Evolutionary conservation across 2,113 vertebrate species (phyloP).

Genomic region (Sakesphorus luctuosus): DNA sequence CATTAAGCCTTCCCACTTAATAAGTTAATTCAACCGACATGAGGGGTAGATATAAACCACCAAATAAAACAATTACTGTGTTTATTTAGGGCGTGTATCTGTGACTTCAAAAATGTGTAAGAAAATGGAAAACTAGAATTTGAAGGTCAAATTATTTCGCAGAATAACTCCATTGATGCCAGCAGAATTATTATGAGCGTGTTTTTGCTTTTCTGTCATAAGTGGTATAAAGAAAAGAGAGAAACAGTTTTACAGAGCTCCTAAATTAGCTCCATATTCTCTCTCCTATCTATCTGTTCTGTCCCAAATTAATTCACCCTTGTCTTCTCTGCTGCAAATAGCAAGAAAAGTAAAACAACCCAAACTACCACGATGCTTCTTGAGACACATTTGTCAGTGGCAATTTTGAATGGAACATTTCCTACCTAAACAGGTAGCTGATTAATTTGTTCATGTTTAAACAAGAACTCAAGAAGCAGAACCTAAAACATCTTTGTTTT

Average conservation of each 20-base stretch:
- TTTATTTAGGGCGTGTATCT: background rate
- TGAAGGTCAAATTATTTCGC: slow-evolving; percentile 44
- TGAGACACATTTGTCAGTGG: slow-evolving; percentile 9
- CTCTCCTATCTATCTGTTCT: background rate
- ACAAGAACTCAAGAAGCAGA: background rate
- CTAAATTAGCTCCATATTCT: slow-evolving; percentile 37
- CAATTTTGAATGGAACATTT: slow-evolving; percentile 36
- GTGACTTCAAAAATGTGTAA: background rate
- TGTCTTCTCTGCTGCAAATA: slow-evolving; percentile 1
- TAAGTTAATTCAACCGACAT: background rate
- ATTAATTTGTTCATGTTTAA: slow-evolving; percentile 35
- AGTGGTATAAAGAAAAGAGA: background rate
- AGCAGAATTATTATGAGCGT: background rate
- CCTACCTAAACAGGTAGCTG: background rate
- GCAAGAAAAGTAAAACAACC: slow-evolving; percentile 40
- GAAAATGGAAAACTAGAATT: background rate
- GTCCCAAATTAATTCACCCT: slow-evolving; percentile 24
- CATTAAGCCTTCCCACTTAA: background rate
- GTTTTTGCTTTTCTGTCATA: slow-evolving; percentile 22
- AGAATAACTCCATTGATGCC: background rate
- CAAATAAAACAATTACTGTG: background rate
- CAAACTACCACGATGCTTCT: background rate
- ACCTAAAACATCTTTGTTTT: background rate
- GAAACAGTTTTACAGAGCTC: background rate
- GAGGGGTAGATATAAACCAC: background rate